Evolutionary conservation across 2,888 invertebrate genomes (phyloP), one percentile per base, ranked within the genome.

Genomic region (Oligia latruncula): DNA sequence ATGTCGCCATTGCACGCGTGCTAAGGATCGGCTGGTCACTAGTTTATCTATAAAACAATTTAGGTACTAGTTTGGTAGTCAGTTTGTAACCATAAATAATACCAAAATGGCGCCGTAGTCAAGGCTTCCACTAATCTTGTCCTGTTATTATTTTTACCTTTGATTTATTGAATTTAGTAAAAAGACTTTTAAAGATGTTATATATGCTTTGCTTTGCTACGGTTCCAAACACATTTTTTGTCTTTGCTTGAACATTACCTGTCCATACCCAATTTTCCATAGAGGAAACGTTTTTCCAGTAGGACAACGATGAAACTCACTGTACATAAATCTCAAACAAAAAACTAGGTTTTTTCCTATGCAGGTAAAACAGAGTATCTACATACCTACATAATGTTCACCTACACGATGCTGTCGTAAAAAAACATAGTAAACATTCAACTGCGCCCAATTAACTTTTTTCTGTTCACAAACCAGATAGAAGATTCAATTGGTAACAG

Each of bases 401-500:
- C 15, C 29, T 52, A 11, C 13, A 60, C 23, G 35, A 35, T 20
- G n/a, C 35, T 20, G 4, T 35, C 2, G 20, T 40, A 29, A 46
- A 64, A 40, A 66, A 20, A 43, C 4, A 55, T 13, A 64, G 20
- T 6, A 72, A 64, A 65, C 17, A 62, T 40, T 35, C 20, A 3
- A 71, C 58, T 20, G 55, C 66, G 2, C 23, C 35, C 64, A 74
- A 84, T 84, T 52, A 73, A 71, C 77, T 74, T 74, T 85, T 74
- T n/a, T n/a, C n/a, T 49, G 23, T 20, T 66, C 49, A 68, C 68
- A 66, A 78, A 64, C 74, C 20, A 52, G 65, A 75, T 65, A 68
- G 66, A 66, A 66, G 62, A 80, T 86, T 77, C 73, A 75, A 83
- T 85, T 86, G 75, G 35, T 9, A 75, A 49, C 68, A 46, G 46